Conservation (phyloP, 2,113 vertebrate species). For the Lanius ludovicianus region DNA sequence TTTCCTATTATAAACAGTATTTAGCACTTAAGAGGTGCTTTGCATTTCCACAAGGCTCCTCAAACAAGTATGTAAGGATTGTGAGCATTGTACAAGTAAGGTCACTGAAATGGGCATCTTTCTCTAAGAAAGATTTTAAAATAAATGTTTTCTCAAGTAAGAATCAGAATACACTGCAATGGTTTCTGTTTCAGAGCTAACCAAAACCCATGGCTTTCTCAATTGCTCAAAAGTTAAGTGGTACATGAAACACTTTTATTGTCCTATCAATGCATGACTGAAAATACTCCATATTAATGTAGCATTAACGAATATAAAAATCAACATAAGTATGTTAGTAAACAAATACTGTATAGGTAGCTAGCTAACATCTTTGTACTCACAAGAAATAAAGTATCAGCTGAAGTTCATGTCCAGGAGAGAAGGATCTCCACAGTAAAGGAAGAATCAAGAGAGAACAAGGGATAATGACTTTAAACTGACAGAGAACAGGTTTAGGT, state of each 20-base stretch:
- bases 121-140: neutral
- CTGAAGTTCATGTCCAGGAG: neutral
- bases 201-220: neutral
- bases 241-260: neutral
- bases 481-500: neutral
- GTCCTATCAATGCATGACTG: neutral
- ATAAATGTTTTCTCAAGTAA: neutral
- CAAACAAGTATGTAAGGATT: neutral
- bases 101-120: neutral
- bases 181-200: neutral
- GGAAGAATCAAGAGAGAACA: neutral
- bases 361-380: neutral
- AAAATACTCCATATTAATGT: neutral
- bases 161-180: neutral
- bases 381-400: neutral
- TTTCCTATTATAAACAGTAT: neutral
- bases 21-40: neutral
- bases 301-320: neutral
- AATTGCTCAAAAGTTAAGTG: neutral
- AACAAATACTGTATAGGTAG: neutral
- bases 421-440: neutral
- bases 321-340: neutral
- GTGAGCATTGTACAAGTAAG: neutral
- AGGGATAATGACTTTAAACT: neutral
- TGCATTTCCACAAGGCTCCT: neutral